phyloP scores from a whole-genome alignment of 2,113 vertebrate genomes.

The Poeciliopsis prolifica region DNA sequence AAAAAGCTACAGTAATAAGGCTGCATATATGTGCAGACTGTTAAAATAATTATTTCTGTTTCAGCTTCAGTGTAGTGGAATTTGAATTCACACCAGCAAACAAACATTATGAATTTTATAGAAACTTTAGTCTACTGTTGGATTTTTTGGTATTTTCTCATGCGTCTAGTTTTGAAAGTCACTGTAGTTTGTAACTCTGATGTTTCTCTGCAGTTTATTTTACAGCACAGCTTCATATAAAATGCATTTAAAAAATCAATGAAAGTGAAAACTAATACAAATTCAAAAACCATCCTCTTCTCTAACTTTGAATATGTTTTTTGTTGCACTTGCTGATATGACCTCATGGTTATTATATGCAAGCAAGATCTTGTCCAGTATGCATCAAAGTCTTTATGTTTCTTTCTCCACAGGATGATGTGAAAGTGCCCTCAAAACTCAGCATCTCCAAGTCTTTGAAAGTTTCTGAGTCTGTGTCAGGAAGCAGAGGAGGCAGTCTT shows the following conservation, averaged over 20 bases:
- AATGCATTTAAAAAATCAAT: background rate
- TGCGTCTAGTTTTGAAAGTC: too few species aligned
- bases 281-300: too few species aligned
- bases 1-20: too few species aligned
- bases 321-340: background rate
- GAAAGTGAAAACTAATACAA: background rate
- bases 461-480: slow-evolving; percentile 80
- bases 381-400: background rate
- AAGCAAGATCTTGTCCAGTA: background rate
- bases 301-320: background rate
- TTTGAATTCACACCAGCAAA: too few species aligned
- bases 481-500: slow-evolving; percentile 71
- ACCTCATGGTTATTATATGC: too few species aligned
- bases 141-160: too few species aligned
- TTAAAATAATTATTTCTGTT: too few species aligned
- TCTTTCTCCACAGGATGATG: slow-evolving; percentile 87
- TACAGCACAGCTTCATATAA: background rate
- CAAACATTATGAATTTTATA: too few species aligned
- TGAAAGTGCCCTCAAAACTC: slow-evolving; percentile 90
- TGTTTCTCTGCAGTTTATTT: background rate
- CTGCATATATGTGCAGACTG: too few species aligned
- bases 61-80: too few species aligned
- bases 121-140: too few species aligned
- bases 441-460: slow-evolving; percentile 90
- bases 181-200: background rate